Evolutionary conservation across 2,888 invertebrate genomes (phyloP).

Genomic region (Ophion obscuratus): DNA sequence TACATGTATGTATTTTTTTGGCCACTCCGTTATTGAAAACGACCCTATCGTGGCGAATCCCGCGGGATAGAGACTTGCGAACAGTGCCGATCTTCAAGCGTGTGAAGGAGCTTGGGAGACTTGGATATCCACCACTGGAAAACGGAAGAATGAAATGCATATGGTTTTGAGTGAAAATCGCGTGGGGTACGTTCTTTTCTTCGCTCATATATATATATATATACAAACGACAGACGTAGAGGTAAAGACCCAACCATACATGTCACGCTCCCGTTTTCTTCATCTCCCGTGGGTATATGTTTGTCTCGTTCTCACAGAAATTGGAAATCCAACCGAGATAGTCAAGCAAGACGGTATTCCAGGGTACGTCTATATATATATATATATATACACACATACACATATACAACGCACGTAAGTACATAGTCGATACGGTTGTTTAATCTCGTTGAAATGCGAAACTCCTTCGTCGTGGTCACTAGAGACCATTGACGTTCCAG

Average conservation of each 20-base stretch:
- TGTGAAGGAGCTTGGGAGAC: conserved; percentile 16
- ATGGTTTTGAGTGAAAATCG: not conserved
- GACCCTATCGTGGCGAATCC: conserved; percentile 50
- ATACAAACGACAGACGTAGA: too few relatives aligned
- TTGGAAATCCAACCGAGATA: conserved; percentile 56
- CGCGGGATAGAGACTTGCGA: conserved; percentile 55
- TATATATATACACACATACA: not conserved
- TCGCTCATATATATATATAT: not conserved
- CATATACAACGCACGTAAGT: not conserved
- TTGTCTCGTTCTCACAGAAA: conserved; percentile 48
- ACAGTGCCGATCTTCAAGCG: conserved; percentile 44
- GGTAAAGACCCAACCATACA: not conserved
- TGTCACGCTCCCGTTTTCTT: conserved; percentile 40
- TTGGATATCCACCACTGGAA: not conserved
- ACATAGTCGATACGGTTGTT: conserved; percentile 19
- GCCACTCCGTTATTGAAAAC: conserved; percentile 60
- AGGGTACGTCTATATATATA: conserved; percentile 15
- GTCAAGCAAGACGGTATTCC: conserved; percentile 24
- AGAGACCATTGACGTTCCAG: conserved; percentile 10
- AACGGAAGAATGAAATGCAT: conserved; percentile 15
- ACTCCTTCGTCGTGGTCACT: conserved; percentile 30
- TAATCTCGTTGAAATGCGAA: conserved; percentile 45
- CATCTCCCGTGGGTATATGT: conserved; percentile 36
- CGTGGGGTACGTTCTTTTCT: conserved; percentile 5
- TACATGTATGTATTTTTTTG: not conserved